Conservation (phyloP, 2,797 vertebrate species). For the Amphiprion clarkii region DNA sequence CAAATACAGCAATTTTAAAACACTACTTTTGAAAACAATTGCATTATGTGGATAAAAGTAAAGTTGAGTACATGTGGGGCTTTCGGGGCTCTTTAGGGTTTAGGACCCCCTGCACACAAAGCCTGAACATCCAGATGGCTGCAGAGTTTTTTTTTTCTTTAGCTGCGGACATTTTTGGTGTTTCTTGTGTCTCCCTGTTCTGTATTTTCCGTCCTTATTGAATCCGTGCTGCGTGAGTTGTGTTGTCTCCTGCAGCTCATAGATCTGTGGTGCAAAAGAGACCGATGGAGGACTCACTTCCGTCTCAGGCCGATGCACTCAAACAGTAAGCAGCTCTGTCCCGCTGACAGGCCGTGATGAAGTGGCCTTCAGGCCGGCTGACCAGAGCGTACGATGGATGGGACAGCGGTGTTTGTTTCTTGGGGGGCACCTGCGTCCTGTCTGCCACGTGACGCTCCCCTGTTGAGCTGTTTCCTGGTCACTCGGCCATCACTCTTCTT, state of each 20-base stretch:
- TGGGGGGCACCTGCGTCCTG: constrained; percentile 63
- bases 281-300: constrained; percentile 45
- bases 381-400: constrained; percentile 69
- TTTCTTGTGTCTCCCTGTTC: neutral
- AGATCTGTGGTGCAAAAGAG: constrained; percentile 22
- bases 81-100: no score
- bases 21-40: no score
- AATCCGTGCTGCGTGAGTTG: neutral
- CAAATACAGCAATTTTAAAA: no score
- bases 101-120: no score
- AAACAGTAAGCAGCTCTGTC: constrained; percentile 60
- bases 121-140: no score
- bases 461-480: constrained; percentile 55
- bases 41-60: no score
- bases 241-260: neutral
- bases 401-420: constrained; percentile 52
- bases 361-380: constrained; percentile 66
- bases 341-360: constrained; percentile 72
- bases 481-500: constrained; percentile 52
- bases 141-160: no score
- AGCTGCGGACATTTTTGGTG: no score
- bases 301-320: constrained; percentile 49
- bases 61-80: no score
- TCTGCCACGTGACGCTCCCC: constrained; percentile 51
- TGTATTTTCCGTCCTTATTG: constrained; percentile 10